Conservation (phyloP, 2,113 vertebrate species). For the Poecile atricapillus region DNA sequence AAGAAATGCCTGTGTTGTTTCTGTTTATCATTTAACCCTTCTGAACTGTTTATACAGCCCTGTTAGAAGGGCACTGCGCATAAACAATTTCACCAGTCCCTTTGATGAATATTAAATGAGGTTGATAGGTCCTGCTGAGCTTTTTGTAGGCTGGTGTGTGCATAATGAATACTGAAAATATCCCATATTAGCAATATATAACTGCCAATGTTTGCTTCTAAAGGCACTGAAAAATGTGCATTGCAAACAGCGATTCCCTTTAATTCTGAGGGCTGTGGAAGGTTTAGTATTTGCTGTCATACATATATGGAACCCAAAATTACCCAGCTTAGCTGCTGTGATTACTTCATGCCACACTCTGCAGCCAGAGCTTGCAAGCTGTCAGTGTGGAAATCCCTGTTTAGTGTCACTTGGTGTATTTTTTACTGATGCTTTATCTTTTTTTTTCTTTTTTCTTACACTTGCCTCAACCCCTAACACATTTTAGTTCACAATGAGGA, state of each 20-base stretch:
- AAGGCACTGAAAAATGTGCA: neutral
- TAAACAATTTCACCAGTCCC: neutral
- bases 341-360: neutral
- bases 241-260: neutral
- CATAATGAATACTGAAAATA: neutral
- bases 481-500: neutral
- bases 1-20: neutral
- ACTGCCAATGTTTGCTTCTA: neutral
- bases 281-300: neutral
- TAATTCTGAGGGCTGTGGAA: neutral
- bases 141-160: neutral
- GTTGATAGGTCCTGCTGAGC: neutral
- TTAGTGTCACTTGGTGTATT: neutral
- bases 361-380: neutral
- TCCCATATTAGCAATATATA: neutral
- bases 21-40: neutral
- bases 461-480: neutral
- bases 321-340: neutral
- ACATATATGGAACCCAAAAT: rapidly evolving
- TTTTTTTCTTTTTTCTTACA: neutral
- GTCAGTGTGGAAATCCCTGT: neutral
- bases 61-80: neutral
- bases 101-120: neutral
- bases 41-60: neutral
- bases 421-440: neutral